phyloP scores from a whole-genome alignment of 2,797 vertebrate species.

The Lagodon rhomboides region DNA sequence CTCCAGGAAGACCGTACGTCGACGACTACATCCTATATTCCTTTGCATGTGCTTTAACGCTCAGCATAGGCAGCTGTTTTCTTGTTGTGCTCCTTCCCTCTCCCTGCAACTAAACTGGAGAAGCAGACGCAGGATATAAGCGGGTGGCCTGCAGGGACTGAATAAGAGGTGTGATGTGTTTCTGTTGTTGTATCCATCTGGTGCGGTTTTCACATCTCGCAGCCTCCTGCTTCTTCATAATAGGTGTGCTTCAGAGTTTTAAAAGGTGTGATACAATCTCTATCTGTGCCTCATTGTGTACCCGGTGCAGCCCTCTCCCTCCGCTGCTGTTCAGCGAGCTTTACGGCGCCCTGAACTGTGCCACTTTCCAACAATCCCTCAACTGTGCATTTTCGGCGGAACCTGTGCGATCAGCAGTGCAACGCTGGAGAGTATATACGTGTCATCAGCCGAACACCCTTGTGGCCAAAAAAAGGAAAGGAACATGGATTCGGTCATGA shows the following conservation, averaged over 20 bases:
- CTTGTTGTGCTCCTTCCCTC: constrained; percentile 30
- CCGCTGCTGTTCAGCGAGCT: constrained; percentile 23
- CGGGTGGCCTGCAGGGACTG: constrained; percentile 68
- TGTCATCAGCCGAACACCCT: constrained; percentile 10
- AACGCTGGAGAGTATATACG: background rate
- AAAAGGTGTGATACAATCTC: constrained; percentile 63
- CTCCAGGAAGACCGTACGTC: background rate
- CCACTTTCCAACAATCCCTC: constrained; percentile 16
- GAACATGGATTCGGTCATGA: constrained; percentile 47
- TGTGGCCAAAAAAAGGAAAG: background rate
- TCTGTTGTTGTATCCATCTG: constrained; percentile 72
- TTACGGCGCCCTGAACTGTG: constrained; percentile 11
- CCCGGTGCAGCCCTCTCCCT: constrained; percentile 18
- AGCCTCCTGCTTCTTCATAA: constrained; percentile 68
- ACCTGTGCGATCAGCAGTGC: constrained; percentile 4
- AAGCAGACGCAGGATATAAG: constrained; percentile 66
- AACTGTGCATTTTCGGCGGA: constrained; percentile 11
- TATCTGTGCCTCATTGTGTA: constrained; percentile 53
- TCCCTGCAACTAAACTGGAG: constrained; percentile 47
- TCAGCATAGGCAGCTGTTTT: constrained; percentile 59
- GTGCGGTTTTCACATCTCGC: constrained; percentile 73
- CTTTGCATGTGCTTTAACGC: constrained; percentile 21
- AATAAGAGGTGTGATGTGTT: constrained; percentile 69
- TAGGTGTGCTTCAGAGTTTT: constrained; percentile 70
- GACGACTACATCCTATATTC: background rate